phyloP scores from a whole-genome alignment of 2,113 vertebrate species.

The Stomatorhinus ivindoensis region DNA sequence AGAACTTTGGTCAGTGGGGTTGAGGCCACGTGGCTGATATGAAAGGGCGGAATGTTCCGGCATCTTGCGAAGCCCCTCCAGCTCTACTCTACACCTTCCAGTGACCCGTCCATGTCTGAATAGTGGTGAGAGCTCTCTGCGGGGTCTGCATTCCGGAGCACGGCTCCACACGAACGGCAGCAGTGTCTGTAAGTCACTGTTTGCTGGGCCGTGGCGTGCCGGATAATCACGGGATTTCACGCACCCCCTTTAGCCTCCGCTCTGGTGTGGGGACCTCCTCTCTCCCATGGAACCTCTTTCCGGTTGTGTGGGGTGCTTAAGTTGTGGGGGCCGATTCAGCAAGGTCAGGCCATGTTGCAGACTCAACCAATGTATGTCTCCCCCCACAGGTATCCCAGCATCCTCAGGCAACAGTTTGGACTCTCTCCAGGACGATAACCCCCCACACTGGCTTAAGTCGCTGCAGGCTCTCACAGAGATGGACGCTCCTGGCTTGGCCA shows the following conservation, averaged over 20 bases:
- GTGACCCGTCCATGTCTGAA: background rate
- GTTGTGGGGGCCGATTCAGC: background rate
- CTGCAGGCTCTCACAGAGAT: slow-evolving; percentile 87
- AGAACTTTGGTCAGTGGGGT: background rate
- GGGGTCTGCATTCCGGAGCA: background rate
- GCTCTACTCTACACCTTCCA: background rate
- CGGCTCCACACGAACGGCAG: background rate
- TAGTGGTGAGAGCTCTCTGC: background rate
- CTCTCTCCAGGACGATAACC: slow-evolving; percentile 84
- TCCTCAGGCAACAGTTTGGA: slow-evolving; percentile 83
- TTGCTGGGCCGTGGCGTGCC: background rate
- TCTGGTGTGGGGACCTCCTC: background rate
- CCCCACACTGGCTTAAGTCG: slow-evolving; percentile 89
- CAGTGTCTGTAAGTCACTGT: background rate
- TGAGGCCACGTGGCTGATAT: background rate
- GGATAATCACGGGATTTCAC: background rate
- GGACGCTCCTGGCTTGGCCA: slow-evolving; percentile 71
- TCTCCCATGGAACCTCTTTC: background rate
- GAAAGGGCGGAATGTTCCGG: background rate
- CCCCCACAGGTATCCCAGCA: slow-evolving; percentile 70
- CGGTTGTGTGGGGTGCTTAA: background rate
- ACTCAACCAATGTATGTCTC: background rate
- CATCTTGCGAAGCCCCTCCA: background rate
- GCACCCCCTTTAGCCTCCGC: background rate
- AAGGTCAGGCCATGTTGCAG: background rate